phyloP scores from a whole-genome alignment of 2,888 invertebrate genomes.

The Erebia aethiops region DNA sequence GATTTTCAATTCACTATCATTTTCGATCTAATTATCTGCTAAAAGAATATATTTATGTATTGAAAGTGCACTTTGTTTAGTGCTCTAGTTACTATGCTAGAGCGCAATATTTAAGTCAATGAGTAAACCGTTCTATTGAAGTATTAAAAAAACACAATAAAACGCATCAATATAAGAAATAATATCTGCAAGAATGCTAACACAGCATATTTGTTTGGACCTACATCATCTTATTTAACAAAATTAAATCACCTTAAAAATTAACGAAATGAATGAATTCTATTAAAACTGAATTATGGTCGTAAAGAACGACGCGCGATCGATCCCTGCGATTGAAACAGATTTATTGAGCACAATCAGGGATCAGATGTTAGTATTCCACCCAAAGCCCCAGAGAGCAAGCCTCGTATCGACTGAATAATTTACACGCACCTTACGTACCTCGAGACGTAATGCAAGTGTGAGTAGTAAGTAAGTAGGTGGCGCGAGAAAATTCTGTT shows the following conservation, averaged over 20 bases:
- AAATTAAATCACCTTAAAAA: too few relatives aligned
- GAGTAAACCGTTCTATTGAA: too few relatives aligned
- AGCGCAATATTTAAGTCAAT: too few relatives aligned
- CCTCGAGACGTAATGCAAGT: conserved; percentile 45
- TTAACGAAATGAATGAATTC: neutral
- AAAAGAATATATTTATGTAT: too few relatives aligned
- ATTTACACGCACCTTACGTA: conserved; percentile 68
- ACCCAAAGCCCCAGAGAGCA: conserved; percentile 67
- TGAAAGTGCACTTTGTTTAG: too few relatives aligned
- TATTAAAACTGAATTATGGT: conserved; percentile 12
- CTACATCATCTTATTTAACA: neutral
- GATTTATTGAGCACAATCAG: conserved; percentile 76
- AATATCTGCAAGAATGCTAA: neutral
- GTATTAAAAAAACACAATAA: too few relatives aligned
- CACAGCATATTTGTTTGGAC: neutral
- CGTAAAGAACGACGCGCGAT: conserved; percentile 26
- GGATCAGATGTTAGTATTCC: conserved; percentile 79
- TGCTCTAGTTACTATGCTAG: too few relatives aligned
- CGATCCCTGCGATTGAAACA: conserved; percentile 47
- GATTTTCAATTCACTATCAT: too few relatives aligned
- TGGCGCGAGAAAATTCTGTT: conserved; percentile 53
- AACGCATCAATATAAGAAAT: too few relatives aligned
- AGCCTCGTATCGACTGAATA: conserved; percentile 72
- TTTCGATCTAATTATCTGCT: too few relatives aligned
- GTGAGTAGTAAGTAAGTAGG: conserved; percentile 29